Evolutionary conservation across 2,888 invertebrate species (phyloP).

Genomic region (Rhamphomyia laevipes): DNA sequence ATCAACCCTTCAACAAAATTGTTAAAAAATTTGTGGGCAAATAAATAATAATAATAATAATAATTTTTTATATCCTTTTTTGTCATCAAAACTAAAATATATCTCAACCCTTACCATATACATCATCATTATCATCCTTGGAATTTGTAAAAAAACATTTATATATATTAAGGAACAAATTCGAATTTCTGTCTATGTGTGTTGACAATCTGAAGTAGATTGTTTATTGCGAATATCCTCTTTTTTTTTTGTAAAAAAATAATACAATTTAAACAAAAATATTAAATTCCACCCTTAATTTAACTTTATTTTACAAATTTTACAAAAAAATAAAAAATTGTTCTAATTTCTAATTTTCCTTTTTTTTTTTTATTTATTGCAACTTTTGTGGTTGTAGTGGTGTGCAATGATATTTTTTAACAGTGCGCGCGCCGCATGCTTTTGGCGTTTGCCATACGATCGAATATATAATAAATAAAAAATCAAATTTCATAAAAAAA

Average conservation of each 20-base stretch:
- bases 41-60: slow-evolving; percentile 7
- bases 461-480: too few species aligned
- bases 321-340: not conserved
- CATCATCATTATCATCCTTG: too few species aligned
- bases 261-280: not conserved
- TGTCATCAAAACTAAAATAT: not conserved
- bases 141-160: too few species aligned
- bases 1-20: slow-evolving; percentile 1
- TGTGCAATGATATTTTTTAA: not conserved
- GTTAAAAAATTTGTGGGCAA: slow-evolving; percentile 14
- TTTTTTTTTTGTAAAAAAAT: slow-evolving; percentile 3
- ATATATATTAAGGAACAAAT: too few species aligned
- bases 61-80: slow-evolving; percentile 10
- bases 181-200: slow-evolving; percentile 3
- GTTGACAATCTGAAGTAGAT: slow-evolving; percentile 20
- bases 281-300: too few species aligned
- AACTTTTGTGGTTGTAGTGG: not conserved
- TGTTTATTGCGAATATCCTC: slow-evolving; percentile 11
- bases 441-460: slow-evolving; percentile 12
- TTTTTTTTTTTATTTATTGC: too few species aligned
- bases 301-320: not conserved
- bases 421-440: slow-evolving; percentile 15
- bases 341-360: not conserved
- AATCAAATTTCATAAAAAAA: too few species aligned
- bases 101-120: too few species aligned